Evolutionary conservation across 2,797 vertebrate species (phyloP).

Genomic region (Cichlasoma orientale): DNA sequence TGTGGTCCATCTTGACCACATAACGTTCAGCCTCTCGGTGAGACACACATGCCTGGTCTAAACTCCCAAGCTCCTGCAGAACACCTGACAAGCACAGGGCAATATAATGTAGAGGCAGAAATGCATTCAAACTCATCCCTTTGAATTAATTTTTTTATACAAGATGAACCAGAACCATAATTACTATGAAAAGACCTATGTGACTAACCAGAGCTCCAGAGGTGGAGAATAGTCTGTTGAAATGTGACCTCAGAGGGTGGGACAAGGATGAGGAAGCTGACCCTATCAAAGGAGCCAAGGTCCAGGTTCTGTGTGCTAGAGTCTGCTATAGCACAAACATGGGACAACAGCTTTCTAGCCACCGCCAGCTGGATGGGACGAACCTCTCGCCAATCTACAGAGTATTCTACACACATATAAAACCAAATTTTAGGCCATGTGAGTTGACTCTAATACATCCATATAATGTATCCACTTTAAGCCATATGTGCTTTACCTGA

Average conservation of each 20-base stretch:
- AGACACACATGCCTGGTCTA: constrained; percentile 86
- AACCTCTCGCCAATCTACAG: constrained; percentile 82
- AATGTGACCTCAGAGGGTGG: constrained; percentile 96
- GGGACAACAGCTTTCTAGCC: constrained; percentile 95
- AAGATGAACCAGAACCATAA: background rate
- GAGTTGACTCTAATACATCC: background rate
- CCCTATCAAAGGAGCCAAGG: constrained; percentile 94
- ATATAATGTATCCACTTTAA: background rate
- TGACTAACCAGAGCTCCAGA: constrained; percentile 91
- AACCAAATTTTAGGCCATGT: constrained; percentile 3
- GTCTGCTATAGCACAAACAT: constrained; percentile 96
- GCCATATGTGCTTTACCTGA: constrained; percentile 74
- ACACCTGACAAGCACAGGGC: constrained; percentile 80
- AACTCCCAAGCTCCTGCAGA: constrained; percentile 89
- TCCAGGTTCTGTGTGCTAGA: constrained; percentile 98
- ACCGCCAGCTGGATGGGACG: constrained; percentile 94
- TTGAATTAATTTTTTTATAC: background rate
- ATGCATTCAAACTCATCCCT: background rate
- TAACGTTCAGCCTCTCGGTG: constrained; percentile 87
- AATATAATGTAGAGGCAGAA: background rate
- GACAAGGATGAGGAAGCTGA: constrained; percentile 95
- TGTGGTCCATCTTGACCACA: constrained; percentile 90
- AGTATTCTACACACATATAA: constrained; percentile 81
- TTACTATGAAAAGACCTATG: background rate
- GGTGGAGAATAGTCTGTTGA: constrained; percentile 91